Conservation (phyloP, 2,113 vertebrate species). For the Podarcis raffonei region DNA sequence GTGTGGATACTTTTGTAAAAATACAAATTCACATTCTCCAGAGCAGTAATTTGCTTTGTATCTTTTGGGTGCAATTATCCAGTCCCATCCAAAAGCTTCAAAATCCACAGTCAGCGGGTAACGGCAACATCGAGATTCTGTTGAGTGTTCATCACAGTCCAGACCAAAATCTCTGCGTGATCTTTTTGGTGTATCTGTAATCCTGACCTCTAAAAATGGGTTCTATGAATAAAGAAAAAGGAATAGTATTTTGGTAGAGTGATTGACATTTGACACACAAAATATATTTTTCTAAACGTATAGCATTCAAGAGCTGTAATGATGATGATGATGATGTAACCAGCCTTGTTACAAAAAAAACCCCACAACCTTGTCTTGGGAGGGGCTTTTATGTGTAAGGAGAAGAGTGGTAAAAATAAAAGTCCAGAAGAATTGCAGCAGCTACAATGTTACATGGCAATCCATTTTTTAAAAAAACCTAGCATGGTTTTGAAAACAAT, state of each 20-base stretch:
- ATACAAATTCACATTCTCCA: slow-evolving; percentile 97
- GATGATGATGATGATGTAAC: neutral
- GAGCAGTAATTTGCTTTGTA: slow-evolving; percentile 99
- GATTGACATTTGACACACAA: neutral
- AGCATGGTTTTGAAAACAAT: neutral
- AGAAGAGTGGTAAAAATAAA: no score
- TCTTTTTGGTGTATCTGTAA: slow-evolving; percentile 89
- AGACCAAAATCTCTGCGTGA: slow-evolving; percentile 90
- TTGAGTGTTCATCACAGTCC: slow-evolving; percentile 94
- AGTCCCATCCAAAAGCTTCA: slow-evolving; percentile 97
- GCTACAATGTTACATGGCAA: neutral
- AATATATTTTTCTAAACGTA: neutral
- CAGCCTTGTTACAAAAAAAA: no score
- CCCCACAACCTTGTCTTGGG: no score
- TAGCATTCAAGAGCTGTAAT: neutral
- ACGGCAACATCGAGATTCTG: slow-evolving; percentile 93
- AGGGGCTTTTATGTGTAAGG: neutral
- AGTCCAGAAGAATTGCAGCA: neutral
- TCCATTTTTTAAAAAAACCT: neutral
- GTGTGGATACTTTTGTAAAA: slow-evolving; percentile 97
- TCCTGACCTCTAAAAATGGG: slow-evolving; percentile 97
- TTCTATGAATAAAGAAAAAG: slow-evolving; percentile 79
- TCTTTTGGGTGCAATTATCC: slow-evolving; percentile 99
- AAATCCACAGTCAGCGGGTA: slow-evolving; percentile 98
- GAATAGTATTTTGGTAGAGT: neutral